Evolutionary conservation across 2,113 vertebrate species (phyloP).

Genomic region (Nycticebus coucang): DNA sequence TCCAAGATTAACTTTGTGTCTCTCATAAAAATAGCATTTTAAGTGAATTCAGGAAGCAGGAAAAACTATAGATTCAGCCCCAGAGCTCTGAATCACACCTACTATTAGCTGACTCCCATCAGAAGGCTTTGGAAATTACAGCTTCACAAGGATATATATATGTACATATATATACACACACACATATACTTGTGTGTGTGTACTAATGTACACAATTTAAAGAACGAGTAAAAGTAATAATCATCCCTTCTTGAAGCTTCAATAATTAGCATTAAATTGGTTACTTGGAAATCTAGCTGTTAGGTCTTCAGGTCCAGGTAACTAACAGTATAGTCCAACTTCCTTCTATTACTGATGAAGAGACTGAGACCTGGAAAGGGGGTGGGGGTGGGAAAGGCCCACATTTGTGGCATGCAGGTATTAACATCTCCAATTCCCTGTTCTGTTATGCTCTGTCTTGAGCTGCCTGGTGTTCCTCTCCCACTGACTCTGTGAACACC

Average conservation of each 20-base stretch:
- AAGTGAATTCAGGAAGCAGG: background rate
- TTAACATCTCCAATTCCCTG: fast-evolving
- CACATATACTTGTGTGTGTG: no score
- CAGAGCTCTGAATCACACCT: conserved; percentile 14
- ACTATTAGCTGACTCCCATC: conserved; percentile 64
- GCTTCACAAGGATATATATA: background rate
- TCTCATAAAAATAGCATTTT: background rate
- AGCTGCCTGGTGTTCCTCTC: background rate
- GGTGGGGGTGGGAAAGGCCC: background rate
- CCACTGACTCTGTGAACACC: background rate
- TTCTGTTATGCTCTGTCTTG: fast-evolving
- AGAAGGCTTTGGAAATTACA: conserved; percentile 72
- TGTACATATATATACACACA: no score
- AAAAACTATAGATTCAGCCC: background rate
- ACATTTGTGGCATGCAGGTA: no score
- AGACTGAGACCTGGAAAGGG: background rate
- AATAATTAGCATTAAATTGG: background rate
- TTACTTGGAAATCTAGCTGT: background rate
- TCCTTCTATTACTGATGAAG: background rate
- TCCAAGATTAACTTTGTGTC: background rate
- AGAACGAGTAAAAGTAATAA: background rate
- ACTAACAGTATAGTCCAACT: background rate
- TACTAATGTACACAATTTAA: background rate
- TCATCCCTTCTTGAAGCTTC: background rate
- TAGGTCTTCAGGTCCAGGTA: background rate